Evolutionary conservation across 1,140 invertebrate species (phyloP), one percentile per base, ranked within the genome.

Genomic region (Amphibalanus amphitrite): DNA sequence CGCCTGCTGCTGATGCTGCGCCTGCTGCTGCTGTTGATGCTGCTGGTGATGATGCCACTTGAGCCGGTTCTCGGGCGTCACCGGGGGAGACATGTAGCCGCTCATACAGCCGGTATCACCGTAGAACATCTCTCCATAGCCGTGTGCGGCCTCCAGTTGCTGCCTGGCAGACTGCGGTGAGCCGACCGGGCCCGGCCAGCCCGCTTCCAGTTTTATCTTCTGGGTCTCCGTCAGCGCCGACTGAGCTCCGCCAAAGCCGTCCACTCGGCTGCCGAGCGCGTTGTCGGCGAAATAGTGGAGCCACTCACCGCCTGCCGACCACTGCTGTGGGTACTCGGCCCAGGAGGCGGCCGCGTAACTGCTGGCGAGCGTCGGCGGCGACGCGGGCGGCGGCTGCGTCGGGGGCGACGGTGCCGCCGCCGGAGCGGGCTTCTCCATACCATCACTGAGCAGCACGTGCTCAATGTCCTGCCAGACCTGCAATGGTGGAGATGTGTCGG

Each of bases 401-500:
- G 23, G 70, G 23, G 29, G 70, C 33, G 64, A 71, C 40, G 65
- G 47, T 20, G 47, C 28, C 67, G 33, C 64, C 17, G 30, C 28
- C 33, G 68, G 38, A 0, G 26, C 69, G 20, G 70, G 25, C n/a
- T 65, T 67, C 33, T 15, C 20, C 69, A 69, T 71, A 26, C 29
- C 69, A 59, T 73, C 72, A 29, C 71, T 69, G 68, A 73, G 29
- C 40, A 73, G 69, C 8, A 73, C 72, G 38, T 70, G 70, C 59
- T 73, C 72, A n/a, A 73, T 73, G 69, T 73, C 72, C 23, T 73
- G 72, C 72, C 72, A 73, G 33, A 73, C 38, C 72, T 73, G 72
- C 17, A 71, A 71, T 1, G 33, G 68, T 1, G 26, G 59, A 29
- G 10, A 20, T 1, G 47, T 20, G 13, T 17, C n/a, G 20, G 47